Base-by-base conservation (phyloP, 1,140 invertebrate species). In the Latrodectus geometricus region DNA sequence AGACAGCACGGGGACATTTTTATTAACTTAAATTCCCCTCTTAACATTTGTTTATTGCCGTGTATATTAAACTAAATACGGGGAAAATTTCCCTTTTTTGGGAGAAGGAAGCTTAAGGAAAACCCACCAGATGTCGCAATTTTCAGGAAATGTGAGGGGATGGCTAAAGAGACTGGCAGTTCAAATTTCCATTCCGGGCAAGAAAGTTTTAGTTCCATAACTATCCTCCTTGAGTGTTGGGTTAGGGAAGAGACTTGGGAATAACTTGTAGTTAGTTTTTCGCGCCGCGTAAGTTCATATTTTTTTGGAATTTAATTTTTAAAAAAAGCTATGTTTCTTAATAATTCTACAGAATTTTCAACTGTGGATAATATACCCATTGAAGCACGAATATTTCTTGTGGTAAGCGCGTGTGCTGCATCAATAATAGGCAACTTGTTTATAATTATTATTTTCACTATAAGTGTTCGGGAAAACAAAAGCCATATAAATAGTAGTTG, bases 401-500 rank as follows among this genome's bases (percentile, higher is more conserved):
- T 74, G 23, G 54, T 74, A 35, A 66, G 80, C 65, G 52, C 70
- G 21, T 73, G 80, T 23, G 23, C 65, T 12, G 70, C 56, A 11
- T 83, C 80, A 52, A 74, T 56, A n/a, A 21, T 83, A 23, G 80
- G 80, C 35, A 83, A 83, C 20, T 52, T 83, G 70, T 20, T 83
- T 65, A 50, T 83, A 12, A 54, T 83, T n/a, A 9, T 83, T 9
- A 74, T 74, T 65, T 83, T 83, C 68, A 61, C 52, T 11, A 50
- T 17, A 5, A 74, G 80, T 9, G 35, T 74, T 21, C 23, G 80
- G 35, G 54, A 15, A n/a, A 65, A 49, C 35, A 21, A 23, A 15
- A 70, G 21, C 7, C 52, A 35, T 35, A 5, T 35, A 35, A 70
- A 23, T 49, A 80, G 56, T 23, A 52, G 80, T 20, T 74, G 70